These are phyloP conservation scores for Sphaerophoria taeniata DNA, from an alignment of 2,888 invertebrate genomes.

Conservation along the genomic window DNA sequence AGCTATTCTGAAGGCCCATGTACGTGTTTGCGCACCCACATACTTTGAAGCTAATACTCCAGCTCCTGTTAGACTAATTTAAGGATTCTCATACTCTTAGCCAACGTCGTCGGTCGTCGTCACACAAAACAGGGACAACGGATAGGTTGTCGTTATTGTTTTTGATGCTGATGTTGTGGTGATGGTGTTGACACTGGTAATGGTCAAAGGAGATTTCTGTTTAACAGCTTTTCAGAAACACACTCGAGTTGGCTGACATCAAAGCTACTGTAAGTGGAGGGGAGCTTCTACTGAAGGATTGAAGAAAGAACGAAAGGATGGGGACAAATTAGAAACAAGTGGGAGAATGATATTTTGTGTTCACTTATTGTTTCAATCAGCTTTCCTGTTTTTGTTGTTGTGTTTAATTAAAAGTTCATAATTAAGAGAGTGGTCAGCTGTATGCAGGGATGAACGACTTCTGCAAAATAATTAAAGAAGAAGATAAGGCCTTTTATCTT, in stretches of 20 bases:
- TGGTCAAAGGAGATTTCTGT: constrained; percentile 69
- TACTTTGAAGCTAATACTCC: constrained; percentile 35
- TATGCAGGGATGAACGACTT: no score
- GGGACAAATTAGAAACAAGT: background rate
- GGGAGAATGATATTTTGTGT: background rate
- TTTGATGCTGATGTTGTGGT: constrained; percentile 33
- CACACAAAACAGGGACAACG: constrained; percentile 19
- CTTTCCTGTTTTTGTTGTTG: no score
- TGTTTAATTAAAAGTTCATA: no score
- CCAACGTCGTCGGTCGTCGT: background rate
- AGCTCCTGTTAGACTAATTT: constrained; percentile 67
- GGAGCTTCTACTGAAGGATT: background rate
- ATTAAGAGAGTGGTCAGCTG: no score
- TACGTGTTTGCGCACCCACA: constrained; percentile 38
- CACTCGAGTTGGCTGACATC: constrained; percentile 50
- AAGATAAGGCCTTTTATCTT: no score
- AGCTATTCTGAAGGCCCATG: constrained; percentile 1
- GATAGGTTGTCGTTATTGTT: constrained; percentile 57
- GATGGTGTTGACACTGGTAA: constrained; percentile 57
- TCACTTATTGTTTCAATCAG: background rate
- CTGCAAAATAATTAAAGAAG: no score
- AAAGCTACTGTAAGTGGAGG: constrained; percentile 34
- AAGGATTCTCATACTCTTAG: constrained; percentile 58
- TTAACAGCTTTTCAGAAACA: constrained; percentile 70
- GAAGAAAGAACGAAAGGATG: background rate